A percentile compares a stretch with the other conserved stretches of the same genome.
These are phyloP conservation scores for Hydropsyche betteni DNA, from an alignment of 2,888 invertebrate genomes.

Conservation along the genomic window DNA sequence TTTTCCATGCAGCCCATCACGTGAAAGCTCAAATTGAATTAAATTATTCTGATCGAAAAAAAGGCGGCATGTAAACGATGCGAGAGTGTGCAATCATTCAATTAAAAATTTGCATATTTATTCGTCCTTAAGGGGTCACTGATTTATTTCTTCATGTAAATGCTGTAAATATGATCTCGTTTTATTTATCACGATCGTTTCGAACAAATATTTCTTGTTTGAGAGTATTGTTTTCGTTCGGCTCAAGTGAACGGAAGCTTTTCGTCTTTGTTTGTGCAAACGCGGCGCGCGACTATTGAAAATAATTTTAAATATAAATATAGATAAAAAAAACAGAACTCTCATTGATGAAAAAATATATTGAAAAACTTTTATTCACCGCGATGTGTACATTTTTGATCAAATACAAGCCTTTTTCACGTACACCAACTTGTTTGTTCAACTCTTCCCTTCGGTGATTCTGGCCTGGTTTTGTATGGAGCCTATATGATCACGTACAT, in stretches of 20 bases:
- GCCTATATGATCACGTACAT: constrained; percentile 18
- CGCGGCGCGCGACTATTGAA: no score
- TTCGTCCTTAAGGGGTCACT: not conserved
- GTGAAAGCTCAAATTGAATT: constrained; percentile 22
- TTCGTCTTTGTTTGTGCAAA: no score
- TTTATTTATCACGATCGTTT: constrained; percentile 1
- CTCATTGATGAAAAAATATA: no score
- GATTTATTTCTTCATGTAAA: constrained; percentile 24
- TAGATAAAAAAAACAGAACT: no score
- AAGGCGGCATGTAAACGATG: not conserved
- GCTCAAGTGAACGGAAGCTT: no score
- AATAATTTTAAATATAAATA: no score
- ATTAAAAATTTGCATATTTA: constrained; percentile 34
- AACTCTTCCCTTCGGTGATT: constrained; percentile 14
- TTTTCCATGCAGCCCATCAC: constrained; percentile 8
- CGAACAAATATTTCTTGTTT: no score
- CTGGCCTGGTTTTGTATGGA: not conserved
- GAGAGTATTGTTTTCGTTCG: no score
- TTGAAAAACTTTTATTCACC: no score
- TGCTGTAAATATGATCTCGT: constrained; percentile 1
- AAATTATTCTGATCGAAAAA: constrained; percentile 21
- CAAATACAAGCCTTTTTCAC: no score
- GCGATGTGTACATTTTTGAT: no score
- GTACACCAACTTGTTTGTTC: constrained; percentile 13
- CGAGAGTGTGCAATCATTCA: constrained; percentile 19